Base-by-base conservation (phyloP, 2,113 vertebrate genomes). In the Circaetus cinerascens region DNA sequence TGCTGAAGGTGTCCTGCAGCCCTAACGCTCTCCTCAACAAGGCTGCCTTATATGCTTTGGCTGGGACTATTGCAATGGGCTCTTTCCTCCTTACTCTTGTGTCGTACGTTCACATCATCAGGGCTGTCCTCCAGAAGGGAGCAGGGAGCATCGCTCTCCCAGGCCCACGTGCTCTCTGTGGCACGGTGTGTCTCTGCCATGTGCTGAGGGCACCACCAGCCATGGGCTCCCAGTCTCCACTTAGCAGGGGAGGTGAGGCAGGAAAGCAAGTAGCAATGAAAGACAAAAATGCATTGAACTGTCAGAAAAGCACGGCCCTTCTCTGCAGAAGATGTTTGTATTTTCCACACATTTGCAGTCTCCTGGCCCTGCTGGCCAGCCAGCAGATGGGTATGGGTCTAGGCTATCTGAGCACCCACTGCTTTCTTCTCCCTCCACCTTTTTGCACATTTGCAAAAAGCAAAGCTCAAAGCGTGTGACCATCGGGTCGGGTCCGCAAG, bases 401-500 rank as follows among this genome's bases (percentile, higher is more conserved):
- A 48, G 30, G 66, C 77, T 53, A 13, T 16, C n/a, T 36, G 34
- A 45, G 63, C 22, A 59, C 16, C 26, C 56, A 30, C 20, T 0
- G 2, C 22, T 38, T 14, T 8, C 36, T 36, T 38, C 57, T 53
- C 45, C 29, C 29, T 77, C 41, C 64, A 20, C 45, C 36, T 36
- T 60, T 38, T 1, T 22, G 23, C 22, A 55, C 22, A 9, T 38
- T 36, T 29, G 8, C 57, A 51, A 36, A 43, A 50, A n/a, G 34
- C 6, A 22, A 73, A 41, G 27, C 22, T 15, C 38, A 12, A 22
- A 29, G 53, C 1, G 2, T 55, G 45, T 1, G 2, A 10, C 15
- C 0, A 2, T 29, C 1, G 8, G 16, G 55, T 9, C 3, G 0
- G 23, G 38, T 13, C 3, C 3, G 29, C n/a, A 19, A 46, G 21